These are phyloP conservation scores for Agrilus biguttatus DNA, from an alignment of 2,888 invertebrate genomes.

Conservation along the genomic window DNA sequence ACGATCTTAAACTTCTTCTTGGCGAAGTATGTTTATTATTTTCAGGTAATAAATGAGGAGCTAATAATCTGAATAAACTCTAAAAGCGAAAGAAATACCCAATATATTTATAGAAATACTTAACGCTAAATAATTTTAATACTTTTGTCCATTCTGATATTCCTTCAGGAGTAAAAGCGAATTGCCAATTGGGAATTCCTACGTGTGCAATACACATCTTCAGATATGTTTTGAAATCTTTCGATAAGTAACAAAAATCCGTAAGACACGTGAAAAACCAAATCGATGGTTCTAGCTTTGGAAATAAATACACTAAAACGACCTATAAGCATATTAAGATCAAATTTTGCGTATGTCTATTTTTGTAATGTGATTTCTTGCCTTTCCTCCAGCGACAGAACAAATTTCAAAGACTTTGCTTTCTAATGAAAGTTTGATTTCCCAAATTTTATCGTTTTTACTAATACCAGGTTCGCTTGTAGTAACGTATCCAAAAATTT, in stretches of 20 bases:
- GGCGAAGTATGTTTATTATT: conserved; percentile 10
- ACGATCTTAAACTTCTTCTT: no score
- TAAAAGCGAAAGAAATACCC: conserved; percentile 4
- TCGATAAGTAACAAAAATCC: conserved; percentile 69
- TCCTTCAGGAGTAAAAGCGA: conserved; percentile 61
- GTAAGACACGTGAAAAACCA: conserved; percentile 32
- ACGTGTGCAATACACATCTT: conserved; percentile 78
- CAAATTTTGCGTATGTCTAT: no score
- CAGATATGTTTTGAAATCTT: conserved; percentile 72
- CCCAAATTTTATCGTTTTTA: conserved; percentile 15
- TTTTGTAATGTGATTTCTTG: no score
- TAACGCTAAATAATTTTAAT: no score
- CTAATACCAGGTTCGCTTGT: conserved; percentile 17
- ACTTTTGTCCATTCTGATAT: conserved; percentile 54
- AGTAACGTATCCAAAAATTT: conserved; percentile 17
- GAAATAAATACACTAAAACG: conserved; percentile 28
- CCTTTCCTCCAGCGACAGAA: conserved; percentile 23
- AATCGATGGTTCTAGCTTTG: conserved; percentile 30
- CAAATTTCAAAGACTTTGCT: conserved; percentile 35
- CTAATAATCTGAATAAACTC: conserved; percentile 17
- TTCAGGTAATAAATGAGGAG: conserved; percentile 14
- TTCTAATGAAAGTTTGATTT: conserved; percentile 28
- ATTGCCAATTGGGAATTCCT: conserved; percentile 84
- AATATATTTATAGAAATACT: not conserved
- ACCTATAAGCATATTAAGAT: conserved; percentile 10